Conservation (phyloP, 2,797 vertebrate genomes). For the Cheracebus regulus region DNA sequence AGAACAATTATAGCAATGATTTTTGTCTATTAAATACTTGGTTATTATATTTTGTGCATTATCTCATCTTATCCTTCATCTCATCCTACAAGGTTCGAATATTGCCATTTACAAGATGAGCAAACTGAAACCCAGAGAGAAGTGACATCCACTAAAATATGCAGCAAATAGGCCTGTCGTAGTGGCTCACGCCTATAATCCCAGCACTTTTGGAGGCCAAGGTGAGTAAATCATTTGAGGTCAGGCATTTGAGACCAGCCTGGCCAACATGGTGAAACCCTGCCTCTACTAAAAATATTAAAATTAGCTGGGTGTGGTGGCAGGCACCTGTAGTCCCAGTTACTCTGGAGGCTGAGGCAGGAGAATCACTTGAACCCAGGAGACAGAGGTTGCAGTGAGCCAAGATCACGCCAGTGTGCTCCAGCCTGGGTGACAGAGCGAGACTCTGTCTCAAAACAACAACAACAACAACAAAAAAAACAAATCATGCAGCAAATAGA, state of each 20-base stretch:
- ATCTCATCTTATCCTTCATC: background rate
- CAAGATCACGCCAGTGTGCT: rapidly evolving
- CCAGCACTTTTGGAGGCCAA: background rate
- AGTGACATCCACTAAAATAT: rapidly evolving
- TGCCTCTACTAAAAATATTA: background rate
- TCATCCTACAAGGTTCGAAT: background rate
- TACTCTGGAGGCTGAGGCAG: background rate
- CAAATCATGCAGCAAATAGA: rapidly evolving
- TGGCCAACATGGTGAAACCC: background rate
- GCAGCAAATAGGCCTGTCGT: rapidly evolving
- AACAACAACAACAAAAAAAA: too few species aligned
- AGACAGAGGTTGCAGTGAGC: background rate
- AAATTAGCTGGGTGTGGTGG: background rate
- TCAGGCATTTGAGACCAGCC: background rate
- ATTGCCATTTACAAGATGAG: background rate
- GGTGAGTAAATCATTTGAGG: background rate
- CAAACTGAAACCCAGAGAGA: background rate
- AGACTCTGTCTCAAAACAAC: background rate
- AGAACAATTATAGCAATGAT: background rate
- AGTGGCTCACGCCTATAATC: background rate
- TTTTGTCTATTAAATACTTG: background rate
- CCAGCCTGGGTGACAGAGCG: background rate
- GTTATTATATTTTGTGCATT: background rate
- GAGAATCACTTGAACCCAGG: background rate
- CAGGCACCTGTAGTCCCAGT: background rate